Conservation (phyloP, 2,113 vertebrate genomes). For the Grammomys dolichurus region DNA sequence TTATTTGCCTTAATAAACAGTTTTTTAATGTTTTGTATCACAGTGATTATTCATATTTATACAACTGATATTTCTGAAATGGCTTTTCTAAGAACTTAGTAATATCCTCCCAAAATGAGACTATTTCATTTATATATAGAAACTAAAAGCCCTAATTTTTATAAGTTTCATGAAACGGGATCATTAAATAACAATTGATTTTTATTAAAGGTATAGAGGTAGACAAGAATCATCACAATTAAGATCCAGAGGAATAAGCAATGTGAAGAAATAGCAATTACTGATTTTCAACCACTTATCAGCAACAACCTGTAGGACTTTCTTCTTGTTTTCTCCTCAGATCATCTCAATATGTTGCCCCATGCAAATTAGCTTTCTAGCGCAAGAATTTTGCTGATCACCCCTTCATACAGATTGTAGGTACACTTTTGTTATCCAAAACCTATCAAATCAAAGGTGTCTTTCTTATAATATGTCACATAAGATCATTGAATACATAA, state of each 20-base stretch:
- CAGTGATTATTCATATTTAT: neutral
- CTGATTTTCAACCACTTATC: neutral
- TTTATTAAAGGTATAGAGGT: neutral
- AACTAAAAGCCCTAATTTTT: neutral
- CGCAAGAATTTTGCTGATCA: neutral
- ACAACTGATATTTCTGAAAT: neutral
- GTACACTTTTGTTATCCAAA: neutral
- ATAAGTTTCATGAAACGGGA: neutral
- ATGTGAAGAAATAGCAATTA: neutral
- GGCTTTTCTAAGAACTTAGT: neutral
- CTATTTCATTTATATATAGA: neutral
- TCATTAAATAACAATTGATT: neutral
- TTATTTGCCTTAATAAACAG: neutral
- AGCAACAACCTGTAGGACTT: neutral
- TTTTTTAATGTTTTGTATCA: neutral
- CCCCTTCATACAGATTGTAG: neutral
- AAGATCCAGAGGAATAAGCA: neutral
- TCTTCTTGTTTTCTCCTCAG: neutral
- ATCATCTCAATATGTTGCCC: neutral
- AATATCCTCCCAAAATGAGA: neutral
- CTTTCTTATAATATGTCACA: neutral
- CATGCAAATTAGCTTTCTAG: neutral
- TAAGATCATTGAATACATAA: neutral
- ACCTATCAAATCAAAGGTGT: neutral
- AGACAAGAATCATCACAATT: neutral